phyloP scores from a whole-genome alignment of 2,888 invertebrate genomes.

The Athetis lepigone region DNA sequence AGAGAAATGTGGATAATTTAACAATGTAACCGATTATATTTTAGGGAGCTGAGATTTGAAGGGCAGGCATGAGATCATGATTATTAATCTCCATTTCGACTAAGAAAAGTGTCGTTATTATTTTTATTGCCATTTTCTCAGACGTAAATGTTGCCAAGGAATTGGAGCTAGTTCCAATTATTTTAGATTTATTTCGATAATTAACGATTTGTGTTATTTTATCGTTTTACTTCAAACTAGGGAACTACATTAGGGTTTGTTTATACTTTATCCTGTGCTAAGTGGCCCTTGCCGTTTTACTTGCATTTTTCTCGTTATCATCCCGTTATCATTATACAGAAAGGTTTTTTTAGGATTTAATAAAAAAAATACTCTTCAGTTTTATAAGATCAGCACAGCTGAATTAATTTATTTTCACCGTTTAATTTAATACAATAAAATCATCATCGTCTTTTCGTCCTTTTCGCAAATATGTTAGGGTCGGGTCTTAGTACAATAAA shows the following conservation, averaged over 20 bases:
- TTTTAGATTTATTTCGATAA: slow-evolving; percentile 18
- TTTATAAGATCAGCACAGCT: no score
- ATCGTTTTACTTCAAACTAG: slow-evolving; percentile 17
- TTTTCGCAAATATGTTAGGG: no score
- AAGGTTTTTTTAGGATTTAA: no score
- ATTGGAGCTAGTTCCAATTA: slow-evolving; percentile 8
- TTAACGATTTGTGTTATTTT: slow-evolving; percentile 18
- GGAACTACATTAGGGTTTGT: neutral
- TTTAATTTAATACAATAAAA: no score
- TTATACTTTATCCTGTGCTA: no score
- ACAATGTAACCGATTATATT: slow-evolving; percentile 21
- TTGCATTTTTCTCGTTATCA: no score
- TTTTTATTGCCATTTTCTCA: slow-evolving; percentile 26
- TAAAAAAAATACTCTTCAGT: no score
- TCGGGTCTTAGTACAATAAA: no score
- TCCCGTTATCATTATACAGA: no score
- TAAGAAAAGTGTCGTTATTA: slow-evolving; percentile 8
- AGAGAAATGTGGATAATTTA: slow-evolving; percentile 12
- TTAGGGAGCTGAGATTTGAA: slow-evolving; percentile 22
- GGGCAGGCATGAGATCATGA: slow-evolving; percentile 27
- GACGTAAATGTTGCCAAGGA: slow-evolving; percentile 16
- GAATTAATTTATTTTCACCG: no score
- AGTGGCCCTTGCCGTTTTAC: no score
- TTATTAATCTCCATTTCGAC: slow-evolving; percentile 19
- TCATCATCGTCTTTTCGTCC: no score